Conservation (phyloP, 2,113 vertebrate genomes). For the Mormyrus iriodes region DNA sequence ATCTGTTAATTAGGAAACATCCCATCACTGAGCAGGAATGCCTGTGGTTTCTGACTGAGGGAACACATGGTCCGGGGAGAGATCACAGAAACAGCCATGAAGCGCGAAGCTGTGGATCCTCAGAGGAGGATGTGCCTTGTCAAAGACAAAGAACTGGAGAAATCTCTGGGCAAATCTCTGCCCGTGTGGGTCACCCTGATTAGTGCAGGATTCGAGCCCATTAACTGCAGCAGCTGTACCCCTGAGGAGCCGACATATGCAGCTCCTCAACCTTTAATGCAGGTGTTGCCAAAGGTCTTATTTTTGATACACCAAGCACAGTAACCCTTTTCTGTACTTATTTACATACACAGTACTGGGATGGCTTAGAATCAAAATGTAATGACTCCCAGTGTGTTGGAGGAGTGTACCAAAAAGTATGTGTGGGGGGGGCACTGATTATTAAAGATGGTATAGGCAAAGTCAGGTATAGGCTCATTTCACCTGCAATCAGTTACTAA, state of each 20-base stretch:
- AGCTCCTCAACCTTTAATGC: not conserved
- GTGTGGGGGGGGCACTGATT: not conserved
- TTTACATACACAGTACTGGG: not conserved
- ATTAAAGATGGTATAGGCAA: not conserved
- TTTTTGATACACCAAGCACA: not conserved
- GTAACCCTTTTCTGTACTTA: not conserved
- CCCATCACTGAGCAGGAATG: not conserved
- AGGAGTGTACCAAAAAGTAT: not conserved
- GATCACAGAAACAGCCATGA: not conserved
- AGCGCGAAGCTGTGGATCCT: not conserved
- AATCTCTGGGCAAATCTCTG: not conserved
- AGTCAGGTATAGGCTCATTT: not conserved
- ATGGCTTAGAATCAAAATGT: not conserved
- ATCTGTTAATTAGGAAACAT: conserved; percentile 8
- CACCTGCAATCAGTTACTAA: not conserved
- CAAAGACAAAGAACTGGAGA: not conserved
- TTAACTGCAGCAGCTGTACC: not conserved
- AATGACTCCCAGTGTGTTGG: not conserved
- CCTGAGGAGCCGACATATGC: not conserved
- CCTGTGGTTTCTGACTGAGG: not conserved
- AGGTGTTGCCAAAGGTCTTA: not conserved
- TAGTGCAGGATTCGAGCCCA: not conserved
- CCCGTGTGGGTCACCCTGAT: not conserved
- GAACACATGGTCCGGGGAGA: not conserved
- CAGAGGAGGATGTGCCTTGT: not conserved